Evolutionary conservation across 2,797 vertebrate species (phyloP).

Genomic region (Syngnathus rostellatus): DNA sequence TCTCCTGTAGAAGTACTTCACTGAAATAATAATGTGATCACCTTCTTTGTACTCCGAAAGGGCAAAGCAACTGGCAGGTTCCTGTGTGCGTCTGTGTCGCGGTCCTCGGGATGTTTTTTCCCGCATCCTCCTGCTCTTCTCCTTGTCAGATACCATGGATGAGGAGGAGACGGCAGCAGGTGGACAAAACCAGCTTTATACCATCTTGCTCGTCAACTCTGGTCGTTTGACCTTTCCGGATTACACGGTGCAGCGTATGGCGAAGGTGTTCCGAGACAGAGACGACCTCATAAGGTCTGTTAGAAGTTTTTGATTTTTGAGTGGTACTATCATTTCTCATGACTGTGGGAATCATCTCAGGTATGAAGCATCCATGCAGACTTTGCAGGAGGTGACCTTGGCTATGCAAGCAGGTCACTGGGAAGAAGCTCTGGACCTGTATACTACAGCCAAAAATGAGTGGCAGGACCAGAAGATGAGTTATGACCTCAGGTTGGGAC

Average conservation of each 20-base stretch:
- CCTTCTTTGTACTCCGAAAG: slow-evolving; percentile 46
- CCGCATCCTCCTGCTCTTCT: slow-evolving; percentile 84
- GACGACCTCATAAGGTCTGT: slow-evolving; percentile 85
- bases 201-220: slow-evolving; percentile 82
- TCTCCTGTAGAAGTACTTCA: no score
- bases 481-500: slow-evolving; percentile 74
- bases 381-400: slow-evolving; percentile 74
- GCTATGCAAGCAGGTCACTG: slow-evolving; percentile 80
- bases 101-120: slow-evolving; percentile 80
- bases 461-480: slow-evolving; percentile 73
- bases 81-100: slow-evolving; percentile 71
- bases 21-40: not conserved
- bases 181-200: slow-evolving; percentile 84
- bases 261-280: slow-evolving; percentile 80
- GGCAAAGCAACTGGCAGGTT: slow-evolving; percentile 77
- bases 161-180: slow-evolving; percentile 83
- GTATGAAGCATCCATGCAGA: slow-evolving; percentile 75
- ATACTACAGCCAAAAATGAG: slow-evolving; percentile 63
- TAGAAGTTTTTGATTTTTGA: not conserved
- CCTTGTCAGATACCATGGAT: slow-evolving; percentile 77
- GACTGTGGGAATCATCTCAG: slow-evolving; percentile 42
- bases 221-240: slow-evolving; percentile 81
- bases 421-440: slow-evolving; percentile 77
- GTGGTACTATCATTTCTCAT: not conserved
- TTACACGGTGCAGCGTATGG: slow-evolving; percentile 73